Conservation (phyloP, 1,140 invertebrate genomes). For the Camponotus floridanus region DNA sequence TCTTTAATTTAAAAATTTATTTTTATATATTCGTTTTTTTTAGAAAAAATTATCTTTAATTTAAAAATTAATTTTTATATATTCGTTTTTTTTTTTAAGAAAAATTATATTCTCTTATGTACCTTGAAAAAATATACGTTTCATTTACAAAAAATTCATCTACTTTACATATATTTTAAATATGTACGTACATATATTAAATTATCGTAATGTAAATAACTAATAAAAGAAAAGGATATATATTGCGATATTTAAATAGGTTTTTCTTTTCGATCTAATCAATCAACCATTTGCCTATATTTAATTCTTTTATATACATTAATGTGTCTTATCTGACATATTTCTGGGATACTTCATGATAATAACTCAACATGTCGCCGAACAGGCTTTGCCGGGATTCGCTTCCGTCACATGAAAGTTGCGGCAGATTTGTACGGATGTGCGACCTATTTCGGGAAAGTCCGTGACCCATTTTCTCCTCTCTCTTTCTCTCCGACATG, state of each 20-base stretch:
- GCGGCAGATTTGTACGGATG: conserved; percentile 12
- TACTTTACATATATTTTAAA: no score
- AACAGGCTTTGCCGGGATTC: not conserved
- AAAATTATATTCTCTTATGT: not conserved
- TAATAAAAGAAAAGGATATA: not conserved
- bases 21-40: not conserved
- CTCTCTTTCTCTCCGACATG: conserved; percentile 43
- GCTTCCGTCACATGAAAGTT: conserved; percentile 40
- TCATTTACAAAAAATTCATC: not conserved
- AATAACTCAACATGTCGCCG: not conserved
- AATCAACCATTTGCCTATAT: not conserved
- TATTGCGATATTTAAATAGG: not conserved
- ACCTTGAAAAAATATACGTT: not conserved
- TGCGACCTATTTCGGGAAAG: conserved; percentile 65
- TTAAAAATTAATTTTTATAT: no score
- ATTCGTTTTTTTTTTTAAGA: no score
- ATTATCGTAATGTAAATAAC: no score
- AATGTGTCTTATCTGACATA: not conserved
- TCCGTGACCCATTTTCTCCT: conserved; percentile 71
- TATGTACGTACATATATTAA: no score
- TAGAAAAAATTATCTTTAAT: not conserved
- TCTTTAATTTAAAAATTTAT: no score
- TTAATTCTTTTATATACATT: not conserved
- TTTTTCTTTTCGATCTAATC: not conserved
- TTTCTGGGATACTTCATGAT: not conserved